A percentile compares a stretch with the other conserved stretches of the same genome.
phyloP scores from a whole-genome alignment of 2,113 vertebrate species.

The Gasterosteus aculeatus region DNA sequence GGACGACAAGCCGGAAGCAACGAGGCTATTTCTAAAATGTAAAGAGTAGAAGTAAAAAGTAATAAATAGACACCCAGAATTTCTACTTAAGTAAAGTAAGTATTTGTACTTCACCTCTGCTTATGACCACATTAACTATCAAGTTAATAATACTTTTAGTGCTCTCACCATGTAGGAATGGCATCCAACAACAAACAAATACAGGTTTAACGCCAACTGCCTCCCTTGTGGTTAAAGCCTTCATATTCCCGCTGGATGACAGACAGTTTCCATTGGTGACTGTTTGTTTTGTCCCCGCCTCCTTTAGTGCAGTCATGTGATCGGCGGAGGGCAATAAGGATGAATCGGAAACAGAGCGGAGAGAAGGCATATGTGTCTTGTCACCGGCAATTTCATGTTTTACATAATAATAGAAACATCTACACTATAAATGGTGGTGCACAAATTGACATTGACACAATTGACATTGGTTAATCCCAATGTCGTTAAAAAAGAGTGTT shows the following conservation, averaged over 20 bases:
- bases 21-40: too few species aligned
- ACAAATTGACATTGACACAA: too few species aligned
- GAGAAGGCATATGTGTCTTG: background rate
- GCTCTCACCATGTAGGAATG: background rate
- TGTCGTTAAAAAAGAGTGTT: background rate
- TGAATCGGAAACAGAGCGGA: too few species aligned
- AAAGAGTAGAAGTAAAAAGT: too few species aligned
- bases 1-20: too few species aligned
- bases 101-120: too few species aligned
- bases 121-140: background rate
- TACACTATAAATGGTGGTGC: background rate
- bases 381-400: background rate
- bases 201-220: background rate
- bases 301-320: background rate
- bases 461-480: too few species aligned
- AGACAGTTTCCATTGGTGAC: background rate
- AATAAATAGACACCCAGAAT: too few species aligned
- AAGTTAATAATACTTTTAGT: background rate
- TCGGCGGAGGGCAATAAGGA: too few species aligned
- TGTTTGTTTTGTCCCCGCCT: background rate
- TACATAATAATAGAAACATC: background rate
- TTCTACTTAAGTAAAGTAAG: too few species aligned
- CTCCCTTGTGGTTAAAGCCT: background rate
- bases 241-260: background rate
- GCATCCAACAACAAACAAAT: background rate